These are phyloP conservation scores for Pogonognathellus flavescens DNA, from an alignment of 1,140 invertebrate genomes.

Conservation along the genomic window DNA sequence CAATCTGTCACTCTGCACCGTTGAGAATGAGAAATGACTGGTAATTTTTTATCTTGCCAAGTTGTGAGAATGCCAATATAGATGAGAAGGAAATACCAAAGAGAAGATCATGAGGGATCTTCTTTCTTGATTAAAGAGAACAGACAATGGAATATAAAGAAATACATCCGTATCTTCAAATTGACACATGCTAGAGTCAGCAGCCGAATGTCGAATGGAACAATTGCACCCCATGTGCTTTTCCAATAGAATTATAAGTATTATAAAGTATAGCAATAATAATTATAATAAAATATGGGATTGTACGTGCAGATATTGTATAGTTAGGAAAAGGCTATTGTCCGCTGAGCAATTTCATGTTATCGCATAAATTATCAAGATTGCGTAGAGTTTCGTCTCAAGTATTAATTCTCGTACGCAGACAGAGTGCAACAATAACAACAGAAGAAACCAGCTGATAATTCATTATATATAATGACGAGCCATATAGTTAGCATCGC, in stretches of 20 bases:
- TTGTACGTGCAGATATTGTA: background rate
- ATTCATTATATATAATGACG: too few species aligned
- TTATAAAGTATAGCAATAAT: too few species aligned
- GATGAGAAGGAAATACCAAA: background rate
- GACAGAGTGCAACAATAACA: too few species aligned
- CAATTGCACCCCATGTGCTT: too few species aligned
- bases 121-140: background rate
- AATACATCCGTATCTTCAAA: background rate
- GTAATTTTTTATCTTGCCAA: background rate
- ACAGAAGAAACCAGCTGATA: too few species aligned
- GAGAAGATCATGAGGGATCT: background rate
- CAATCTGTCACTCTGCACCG: constrained; percentile 5
- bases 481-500: too few species aligned
- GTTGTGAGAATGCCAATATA: background rate
- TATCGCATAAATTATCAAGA: constrained; percentile 45
- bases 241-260: too few species aligned
- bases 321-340: constrained; percentile 17
- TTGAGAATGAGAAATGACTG: background rate
- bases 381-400: background rate
- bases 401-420: too few species aligned
- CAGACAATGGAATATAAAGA: background rate
- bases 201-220: background rate
- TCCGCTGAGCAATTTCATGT: constrained; percentile 20
- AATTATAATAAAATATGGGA: background rate
- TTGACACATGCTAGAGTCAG: constrained; percentile 19